Conservation (phyloP, 2,113 vertebrate species). For the Butastur rufipennis region DNA sequence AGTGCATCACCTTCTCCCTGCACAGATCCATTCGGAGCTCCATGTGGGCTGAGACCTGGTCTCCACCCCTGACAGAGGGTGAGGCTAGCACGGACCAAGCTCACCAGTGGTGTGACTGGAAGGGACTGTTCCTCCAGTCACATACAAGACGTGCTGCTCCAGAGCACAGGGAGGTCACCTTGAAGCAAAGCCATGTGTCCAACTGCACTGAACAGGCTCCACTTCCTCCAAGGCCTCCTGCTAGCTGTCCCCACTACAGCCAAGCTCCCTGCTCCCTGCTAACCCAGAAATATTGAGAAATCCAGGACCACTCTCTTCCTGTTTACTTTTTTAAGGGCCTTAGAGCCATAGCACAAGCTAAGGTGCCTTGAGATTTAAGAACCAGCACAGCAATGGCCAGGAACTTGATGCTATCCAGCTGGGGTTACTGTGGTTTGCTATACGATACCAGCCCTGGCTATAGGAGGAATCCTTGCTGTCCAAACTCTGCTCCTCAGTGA, state of each 20-base stretch:
- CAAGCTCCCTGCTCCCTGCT: not conserved
- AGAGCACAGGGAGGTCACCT: not conserved
- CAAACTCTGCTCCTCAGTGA: not conserved
- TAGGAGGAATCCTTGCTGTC: not conserved
- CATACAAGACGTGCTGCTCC: not conserved
- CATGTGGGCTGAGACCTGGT: not conserved
- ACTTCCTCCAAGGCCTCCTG: not conserved
- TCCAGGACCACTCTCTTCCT: not conserved
- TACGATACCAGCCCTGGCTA: not conserved
- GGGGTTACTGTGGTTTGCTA: not conserved
- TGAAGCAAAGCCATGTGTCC: not conserved
- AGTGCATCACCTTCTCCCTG: not conserved
- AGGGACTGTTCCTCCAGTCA: not conserved
- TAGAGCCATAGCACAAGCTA: not conserved
- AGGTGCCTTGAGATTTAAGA: not conserved
- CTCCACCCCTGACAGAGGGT: not conserved
- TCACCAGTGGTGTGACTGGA: fast-evolving
- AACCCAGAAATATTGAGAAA: not conserved
- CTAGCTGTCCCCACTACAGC: not conserved
- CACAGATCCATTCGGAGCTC: fast-evolving
- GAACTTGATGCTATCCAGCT: not conserved
- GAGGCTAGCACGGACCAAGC: fast-evolving
- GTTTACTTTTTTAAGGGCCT: not conserved
- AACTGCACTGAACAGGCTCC: not conserved
- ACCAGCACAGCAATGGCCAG: not conserved